Conservation (phyloP, 2,888 invertebrate genomes). For the Creontiades dilutus region DNA sequence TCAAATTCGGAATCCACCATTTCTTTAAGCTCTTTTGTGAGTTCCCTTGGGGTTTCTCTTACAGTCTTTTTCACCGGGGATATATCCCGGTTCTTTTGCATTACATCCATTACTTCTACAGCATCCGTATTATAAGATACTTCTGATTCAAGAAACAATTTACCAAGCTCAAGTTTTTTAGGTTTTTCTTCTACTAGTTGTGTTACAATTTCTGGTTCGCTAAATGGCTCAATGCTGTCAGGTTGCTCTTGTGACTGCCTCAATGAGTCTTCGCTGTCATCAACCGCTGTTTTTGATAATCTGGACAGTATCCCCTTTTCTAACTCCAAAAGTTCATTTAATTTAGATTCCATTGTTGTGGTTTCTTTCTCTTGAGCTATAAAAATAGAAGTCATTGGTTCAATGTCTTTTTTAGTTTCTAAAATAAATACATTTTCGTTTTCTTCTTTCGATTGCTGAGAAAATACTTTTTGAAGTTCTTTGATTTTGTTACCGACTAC, state of each 20-base stretch:
- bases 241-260: conserved; percentile 74
- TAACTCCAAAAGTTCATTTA: conserved; percentile 70
- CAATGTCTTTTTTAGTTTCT: conserved; percentile 25
- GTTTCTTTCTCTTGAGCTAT: conserved; percentile 25
- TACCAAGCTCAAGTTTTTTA: conserved; percentile 54
- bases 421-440: conserved; percentile 70
- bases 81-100: neutral
- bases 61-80: conserved; percentile 52
- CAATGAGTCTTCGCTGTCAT: conserved; percentile 70
- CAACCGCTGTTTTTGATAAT: conserved; percentile 59
- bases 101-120: conserved; percentile 1
- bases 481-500: conserved; percentile 80
- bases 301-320: conserved; percentile 71
- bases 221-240: conserved; percentile 63
- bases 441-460: conserved; percentile 77
- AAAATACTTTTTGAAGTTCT: conserved; percentile 80
- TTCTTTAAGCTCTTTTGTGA: conserved; percentile 75
- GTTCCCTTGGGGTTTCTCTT: conserved; percentile 66
- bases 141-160: conserved; percentile 66
- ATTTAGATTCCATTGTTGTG: conserved; percentile 68
- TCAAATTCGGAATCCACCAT: conserved; percentile 75
- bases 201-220: neutral
- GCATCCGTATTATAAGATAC: conserved; percentile 56
- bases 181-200: conserved; percentile 17
- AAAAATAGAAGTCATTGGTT: conserved; percentile 14